Evolutionary conservation across 2,888 invertebrate species (phyloP).

Genomic region (Matsumyia berberina): DNA sequence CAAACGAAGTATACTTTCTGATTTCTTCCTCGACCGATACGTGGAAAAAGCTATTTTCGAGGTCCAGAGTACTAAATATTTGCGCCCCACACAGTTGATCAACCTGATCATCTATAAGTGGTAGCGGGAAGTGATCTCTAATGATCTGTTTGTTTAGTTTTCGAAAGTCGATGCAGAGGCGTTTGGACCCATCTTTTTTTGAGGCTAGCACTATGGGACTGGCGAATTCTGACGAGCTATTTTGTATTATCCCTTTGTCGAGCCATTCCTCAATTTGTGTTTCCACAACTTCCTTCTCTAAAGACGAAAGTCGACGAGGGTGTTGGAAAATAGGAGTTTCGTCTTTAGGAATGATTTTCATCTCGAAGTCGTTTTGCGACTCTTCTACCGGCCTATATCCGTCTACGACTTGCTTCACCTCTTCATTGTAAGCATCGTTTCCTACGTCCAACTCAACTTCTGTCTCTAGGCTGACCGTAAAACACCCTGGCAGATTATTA

Average conservation of each 20-base stretch:
- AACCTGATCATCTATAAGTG: conserved; percentile 78
- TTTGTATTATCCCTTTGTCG: background rate
- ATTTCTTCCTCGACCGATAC: conserved; percentile 75
- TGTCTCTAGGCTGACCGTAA: too few relatives aligned
- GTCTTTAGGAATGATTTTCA: background rate
- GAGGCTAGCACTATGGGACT: background rate
- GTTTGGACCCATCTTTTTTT: background rate
- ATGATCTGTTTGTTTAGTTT: background rate
- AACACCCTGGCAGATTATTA: too few relatives aligned
- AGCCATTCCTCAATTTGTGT: background rate
- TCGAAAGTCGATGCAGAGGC: background rate
- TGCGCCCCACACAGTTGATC: conserved; percentile 77
- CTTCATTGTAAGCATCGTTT: too few relatives aligned
- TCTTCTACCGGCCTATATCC: too few relatives aligned
- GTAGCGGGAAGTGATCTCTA: conserved; percentile 76
- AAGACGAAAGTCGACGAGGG: background rate
- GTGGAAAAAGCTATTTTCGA: conserved; percentile 80
- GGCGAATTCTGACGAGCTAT: background rate
- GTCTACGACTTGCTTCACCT: too few relatives aligned
- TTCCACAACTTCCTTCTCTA: conserved; percentile 8
- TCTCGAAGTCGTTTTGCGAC: background rate
- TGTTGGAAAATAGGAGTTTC: conserved; percentile 7
- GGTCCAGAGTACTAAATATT: conserved; percentile 77
- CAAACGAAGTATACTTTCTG: conserved; percentile 16
- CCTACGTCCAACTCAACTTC: background rate